These are phyloP conservation scores for Tenthredo amoena DNA, from an alignment of 2,888 invertebrate genomes.

Conservation along the genomic window DNA sequence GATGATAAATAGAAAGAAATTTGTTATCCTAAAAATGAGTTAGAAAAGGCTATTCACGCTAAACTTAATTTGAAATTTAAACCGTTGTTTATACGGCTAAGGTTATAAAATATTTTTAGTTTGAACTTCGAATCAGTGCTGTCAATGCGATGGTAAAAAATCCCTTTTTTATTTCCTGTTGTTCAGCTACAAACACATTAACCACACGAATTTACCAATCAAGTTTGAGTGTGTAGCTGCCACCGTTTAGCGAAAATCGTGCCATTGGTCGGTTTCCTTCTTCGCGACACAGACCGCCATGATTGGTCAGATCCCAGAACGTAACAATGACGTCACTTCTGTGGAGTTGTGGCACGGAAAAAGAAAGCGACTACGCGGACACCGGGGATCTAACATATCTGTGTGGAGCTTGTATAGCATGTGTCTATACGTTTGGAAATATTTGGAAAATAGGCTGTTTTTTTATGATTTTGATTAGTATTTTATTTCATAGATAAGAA, in stretches of 20 bases:
- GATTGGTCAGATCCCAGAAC: not conserved
- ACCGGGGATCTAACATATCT: not conserved
- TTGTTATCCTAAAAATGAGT: not conserved
- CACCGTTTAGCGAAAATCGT: not conserved
- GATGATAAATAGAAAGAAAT: not conserved
- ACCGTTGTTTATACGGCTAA: constrained; percentile 5
- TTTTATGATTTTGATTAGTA: constrained; percentile 45
- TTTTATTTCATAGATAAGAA: constrained; percentile 23
- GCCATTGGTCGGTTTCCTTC: not conserved
- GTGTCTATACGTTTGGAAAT: constrained; percentile 46
- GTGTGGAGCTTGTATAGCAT: constrained; percentile 15
- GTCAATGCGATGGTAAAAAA: not conserved
- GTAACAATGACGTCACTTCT: not conserved
- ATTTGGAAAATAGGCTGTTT: constrained; percentile 48
- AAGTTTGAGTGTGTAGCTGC: not conserved
- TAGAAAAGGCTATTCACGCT: not conserved
- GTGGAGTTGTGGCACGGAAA: not conserved
- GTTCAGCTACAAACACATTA: not conserved
- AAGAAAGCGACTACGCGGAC: not conserved
- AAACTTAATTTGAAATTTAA: constrained; percentile 27
- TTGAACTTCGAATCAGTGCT: not conserved
- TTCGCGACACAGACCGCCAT: not conserved
- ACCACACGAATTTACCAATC: not conserved
- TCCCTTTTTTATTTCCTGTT: not conserved
- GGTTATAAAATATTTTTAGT: not conserved